phyloP scores from a whole-genome alignment of 2,888 invertebrate species.

The Cerceris ruficornis region DNA sequence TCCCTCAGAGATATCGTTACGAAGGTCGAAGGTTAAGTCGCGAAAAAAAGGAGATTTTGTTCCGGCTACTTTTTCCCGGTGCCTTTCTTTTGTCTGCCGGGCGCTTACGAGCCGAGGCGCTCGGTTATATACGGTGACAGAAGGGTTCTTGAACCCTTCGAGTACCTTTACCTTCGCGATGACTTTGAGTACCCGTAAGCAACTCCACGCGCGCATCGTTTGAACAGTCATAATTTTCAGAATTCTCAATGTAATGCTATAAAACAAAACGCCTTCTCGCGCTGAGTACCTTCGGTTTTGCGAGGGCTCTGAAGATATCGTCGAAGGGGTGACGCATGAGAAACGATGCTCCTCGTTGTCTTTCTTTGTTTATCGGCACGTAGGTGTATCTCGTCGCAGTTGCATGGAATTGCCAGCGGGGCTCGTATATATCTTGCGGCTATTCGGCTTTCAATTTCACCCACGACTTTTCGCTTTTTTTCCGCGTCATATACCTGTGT shows the following conservation, averaged over 20 bases:
- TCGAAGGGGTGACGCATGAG: slow-evolving; percentile 47
- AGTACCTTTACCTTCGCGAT: slow-evolving; percentile 2
- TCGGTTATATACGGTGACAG: slow-evolving; percentile 7
- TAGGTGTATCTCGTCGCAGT: slow-evolving; percentile 49
- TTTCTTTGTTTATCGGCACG: slow-evolving; percentile 14
- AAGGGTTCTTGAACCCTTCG: slow-evolving; percentile 40
- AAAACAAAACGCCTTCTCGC: slow-evolving; percentile 44
- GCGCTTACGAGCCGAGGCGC: background rate
- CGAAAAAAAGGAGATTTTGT: slow-evolving; percentile 1
- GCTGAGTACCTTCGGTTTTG: slow-evolving; percentile 25
- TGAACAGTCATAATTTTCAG: slow-evolving; percentile 47
- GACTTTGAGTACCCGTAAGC: slow-evolving; percentile 39
- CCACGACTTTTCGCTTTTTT: slow-evolving; percentile 2
- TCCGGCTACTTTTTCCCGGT: background rate
- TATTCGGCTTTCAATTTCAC: slow-evolving; percentile 11
- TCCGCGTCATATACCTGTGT: background rate
- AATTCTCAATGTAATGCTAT: slow-evolving; percentile 48
- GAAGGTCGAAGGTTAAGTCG: background rate
- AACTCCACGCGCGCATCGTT: slow-evolving; percentile 32
- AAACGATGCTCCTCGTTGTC: slow-evolving; percentile 19
- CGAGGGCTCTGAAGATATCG: slow-evolving; percentile 53
- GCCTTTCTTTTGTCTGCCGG: background rate
- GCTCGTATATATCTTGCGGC: slow-evolving; percentile 1
- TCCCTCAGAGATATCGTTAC: slow-evolving; percentile 22
- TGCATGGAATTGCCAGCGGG: slow-evolving; percentile 22